Percentiles rank a stretch among this genome's conserved stretches.
Evolutionary conservation across 2,797 vertebrate species (phyloP).

Genomic region (Phalanger gymnotis): DNA sequence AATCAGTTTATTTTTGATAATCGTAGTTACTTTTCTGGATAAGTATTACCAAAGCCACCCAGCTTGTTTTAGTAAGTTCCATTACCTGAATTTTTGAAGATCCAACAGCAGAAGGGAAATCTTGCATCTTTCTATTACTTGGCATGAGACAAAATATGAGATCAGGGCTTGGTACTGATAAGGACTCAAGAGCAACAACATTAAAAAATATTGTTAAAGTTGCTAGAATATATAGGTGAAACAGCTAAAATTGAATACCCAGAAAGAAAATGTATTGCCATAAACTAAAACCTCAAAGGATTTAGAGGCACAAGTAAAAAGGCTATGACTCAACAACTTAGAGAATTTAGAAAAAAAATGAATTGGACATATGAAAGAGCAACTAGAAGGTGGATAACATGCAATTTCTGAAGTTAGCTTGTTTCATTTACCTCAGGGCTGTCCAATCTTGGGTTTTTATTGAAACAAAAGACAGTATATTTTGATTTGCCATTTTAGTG

Average conservation of each 20-base stretch:
- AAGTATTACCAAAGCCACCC: conserved; percentile 73
- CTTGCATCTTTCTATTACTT: conserved; percentile 72
- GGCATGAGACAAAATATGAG: conserved; percentile 65
- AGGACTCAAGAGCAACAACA: conserved; percentile 73
- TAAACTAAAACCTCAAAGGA: conserved; percentile 13
- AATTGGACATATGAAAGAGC: neutral
- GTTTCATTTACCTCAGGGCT: neutral
- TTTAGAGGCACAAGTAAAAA: conserved; percentile 16
- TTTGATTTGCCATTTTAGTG: no score
- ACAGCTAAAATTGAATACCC: conserved; percentile 69
- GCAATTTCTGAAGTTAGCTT: neutral
- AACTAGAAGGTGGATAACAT: neutral
- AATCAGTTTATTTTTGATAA: conserved; percentile 64
- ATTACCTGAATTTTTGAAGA: conserved; percentile 68
- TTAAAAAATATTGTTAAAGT: conserved; percentile 64
- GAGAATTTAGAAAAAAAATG: neutral
- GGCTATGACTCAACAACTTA: neutral
- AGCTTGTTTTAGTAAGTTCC: conserved; percentile 71
- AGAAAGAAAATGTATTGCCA: neutral
- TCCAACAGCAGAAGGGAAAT: conserved; percentile 74
- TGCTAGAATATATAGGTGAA: conserved; percentile 70
- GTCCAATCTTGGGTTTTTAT: no score
- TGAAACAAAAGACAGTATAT: no score
- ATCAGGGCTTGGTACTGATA: conserved; percentile 75
- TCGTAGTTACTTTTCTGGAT: conserved; percentile 49